Evolutionary conservation across 1,140 invertebrate species (phyloP), one percentile per base, ranked within the genome.

Genomic region (Chlorops oryzae): DNA sequence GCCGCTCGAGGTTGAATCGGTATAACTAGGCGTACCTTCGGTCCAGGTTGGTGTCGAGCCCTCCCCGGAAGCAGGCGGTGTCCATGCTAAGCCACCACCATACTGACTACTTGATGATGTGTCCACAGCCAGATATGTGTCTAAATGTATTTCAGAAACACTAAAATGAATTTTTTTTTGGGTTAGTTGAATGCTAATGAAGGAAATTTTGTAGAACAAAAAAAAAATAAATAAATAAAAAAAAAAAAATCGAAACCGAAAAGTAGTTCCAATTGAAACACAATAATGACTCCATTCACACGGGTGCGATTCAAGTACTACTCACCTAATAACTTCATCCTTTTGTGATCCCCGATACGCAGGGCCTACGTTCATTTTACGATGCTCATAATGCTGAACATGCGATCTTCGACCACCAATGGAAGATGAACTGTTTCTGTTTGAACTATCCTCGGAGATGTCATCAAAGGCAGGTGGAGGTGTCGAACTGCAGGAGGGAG

Each of bases 31-130:
- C 52, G 94, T 98, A 62, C 93, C 94, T 78, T 98, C 94, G 17
- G 94, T 97, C 87, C 93, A 96, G 15, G 93, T 96, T 9, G 93
- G 92, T n/a, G 94, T 96, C 3, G 90, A 89, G 40, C 88, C 91
- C 73, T 94, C 91, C 54, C 90, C 84, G 54, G 88, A 92, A 39
- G 87, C 84, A 13, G 90, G 88, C 23, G 90, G 90, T 34, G 91
- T 94, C 84, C 87, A 90, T 51, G 69, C 69, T 48, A 72, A 49
- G 13, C 65, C 70, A 24, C 69, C 69, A 24, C 69, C 65, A 52
- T 72, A 72, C 35, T 72, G 66, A 50, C 70, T 72, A 61, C 65
- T 70, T 44, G 64, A 64, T 18, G 63, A 69, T 17, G 65, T 69
- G 42, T 70, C 70, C 45, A 69, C 66, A 21, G 66, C 69, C 53